phyloP scores from a whole-genome alignment of 53 echinoderm and acorn worm species.

The Hippasteria phrygiana region DNA sequence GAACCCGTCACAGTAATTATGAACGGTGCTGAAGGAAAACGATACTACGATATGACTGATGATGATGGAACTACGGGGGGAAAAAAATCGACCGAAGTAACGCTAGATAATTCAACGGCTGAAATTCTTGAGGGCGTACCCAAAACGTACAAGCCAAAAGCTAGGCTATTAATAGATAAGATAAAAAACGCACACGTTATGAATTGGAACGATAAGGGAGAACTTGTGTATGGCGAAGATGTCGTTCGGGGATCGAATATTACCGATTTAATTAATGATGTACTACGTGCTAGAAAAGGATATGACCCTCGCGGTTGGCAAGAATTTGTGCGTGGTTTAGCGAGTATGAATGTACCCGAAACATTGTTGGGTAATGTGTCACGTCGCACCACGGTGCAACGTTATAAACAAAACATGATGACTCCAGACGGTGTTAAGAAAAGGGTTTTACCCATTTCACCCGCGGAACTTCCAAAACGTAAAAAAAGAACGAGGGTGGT shows the following conservation, averaged over 20 bases:
- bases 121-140: conserved; percentile 36
- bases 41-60: no score
- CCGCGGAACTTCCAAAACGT: no score
- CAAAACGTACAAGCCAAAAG: conserved; percentile 23
- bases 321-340: background rate
- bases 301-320: background rate
- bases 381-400: background rate
- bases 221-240: conserved; percentile 35
- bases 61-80: no score
- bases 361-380: background rate
- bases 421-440: no score
- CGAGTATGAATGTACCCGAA: background rate
- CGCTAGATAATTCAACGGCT: no score
- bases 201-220: conserved; percentile 46
- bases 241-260: conserved; percentile 45
- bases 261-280: conserved; percentile 41
- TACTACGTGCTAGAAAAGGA: background rate
- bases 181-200: background rate
- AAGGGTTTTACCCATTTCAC: no score
- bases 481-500: no score
- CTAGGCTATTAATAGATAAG: conserved; percentile 10
- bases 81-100: no score
- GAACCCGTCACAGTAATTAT: no score
- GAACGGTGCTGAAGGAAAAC: no score
- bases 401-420: background rate